Evolutionary conservation across 2,888 invertebrate genomes (phyloP).

Genomic region (Epistrophe eligans): DNA sequence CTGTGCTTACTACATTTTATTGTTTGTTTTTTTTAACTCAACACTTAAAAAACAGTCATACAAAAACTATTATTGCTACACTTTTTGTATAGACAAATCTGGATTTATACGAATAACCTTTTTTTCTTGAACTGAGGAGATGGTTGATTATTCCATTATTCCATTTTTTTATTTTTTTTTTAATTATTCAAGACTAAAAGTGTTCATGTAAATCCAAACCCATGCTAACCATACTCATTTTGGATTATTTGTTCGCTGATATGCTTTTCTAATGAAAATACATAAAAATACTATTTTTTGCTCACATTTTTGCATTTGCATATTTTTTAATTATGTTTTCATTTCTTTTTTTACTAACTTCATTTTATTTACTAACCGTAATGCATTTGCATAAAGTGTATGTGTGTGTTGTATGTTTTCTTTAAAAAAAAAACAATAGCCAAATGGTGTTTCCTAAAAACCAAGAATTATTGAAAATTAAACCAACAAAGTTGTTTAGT

Average conservation of each 20-base stretch:
- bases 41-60: slow-evolving; percentile 30
- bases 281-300: slow-evolving; percentile 21
- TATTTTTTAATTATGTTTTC: slow-evolving; percentile 39
- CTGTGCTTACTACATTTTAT: slow-evolving; percentile 23
- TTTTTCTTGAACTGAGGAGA: not conserved
- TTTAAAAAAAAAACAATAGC: no score
- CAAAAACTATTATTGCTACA: slow-evolving; percentile 3
- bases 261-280: not conserved
- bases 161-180: not conserved
- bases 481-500: no score
- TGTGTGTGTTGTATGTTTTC: not conserved
- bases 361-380: not conserved
- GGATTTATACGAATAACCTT: not conserved
- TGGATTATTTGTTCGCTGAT: slow-evolving; percentile 42
- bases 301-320: slow-evolving; percentile 66
- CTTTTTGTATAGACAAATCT: not conserved
- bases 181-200: not conserved
- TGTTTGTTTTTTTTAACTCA: slow-evolving; percentile 11
- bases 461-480: no score
- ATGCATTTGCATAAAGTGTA: not conserved
- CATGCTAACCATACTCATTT: not conserved
- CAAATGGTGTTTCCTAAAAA: no score
- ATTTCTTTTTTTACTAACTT: slow-evolving; percentile 2
- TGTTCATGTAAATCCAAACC: not conserved
- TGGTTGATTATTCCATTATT: not conserved